A percentile compares a stretch with the other conserved stretches of the same genome.
Conservation (phyloP, 1,140 invertebrate genomes). For the Lycorma delicatula region DNA sequence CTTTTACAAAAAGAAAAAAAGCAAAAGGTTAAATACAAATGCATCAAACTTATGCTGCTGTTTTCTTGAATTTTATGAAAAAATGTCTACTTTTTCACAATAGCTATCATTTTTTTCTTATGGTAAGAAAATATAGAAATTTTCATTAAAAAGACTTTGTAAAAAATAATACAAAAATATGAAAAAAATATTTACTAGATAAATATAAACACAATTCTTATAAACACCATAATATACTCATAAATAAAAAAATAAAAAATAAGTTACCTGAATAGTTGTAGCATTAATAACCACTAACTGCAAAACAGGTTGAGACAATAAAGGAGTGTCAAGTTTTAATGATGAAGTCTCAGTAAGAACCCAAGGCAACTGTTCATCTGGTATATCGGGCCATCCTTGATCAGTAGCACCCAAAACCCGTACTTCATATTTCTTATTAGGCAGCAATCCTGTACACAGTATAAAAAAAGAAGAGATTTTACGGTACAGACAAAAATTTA, state of each 20-base stretch:
- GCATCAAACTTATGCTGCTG: too few relatives aligned
- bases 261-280: slow-evolving; percentile 39
- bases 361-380: slow-evolving; percentile 45
- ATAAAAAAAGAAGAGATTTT: slow-evolving; percentile 15
- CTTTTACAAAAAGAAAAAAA: too few relatives aligned
- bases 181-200: too few relatives aligned
- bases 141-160: slow-evolving; percentile 1
- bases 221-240: too few relatives aligned
- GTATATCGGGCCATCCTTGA: slow-evolving; percentile 41
- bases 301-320: slow-evolving; percentile 36
- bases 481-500: too few relatives aligned
- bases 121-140: too few relatives aligned
- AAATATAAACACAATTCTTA: neutral
- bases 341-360: slow-evolving; percentile 41
- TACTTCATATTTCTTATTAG: slow-evolving; percentile 48
- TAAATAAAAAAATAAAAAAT: slow-evolving; percentile 5
- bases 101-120: too few relatives aligned
- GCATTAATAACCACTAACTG: slow-evolving; percentile 40
- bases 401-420: slow-evolving; percentile 46
- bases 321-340: slow-evolving; percentile 28
- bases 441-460: slow-evolving; percentile 39
- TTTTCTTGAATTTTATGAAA: too few relatives aligned
- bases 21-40: too few relatives aligned
- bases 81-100: too few relatives aligned
- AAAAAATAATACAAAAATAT: neutral